Evolutionary conservation across 2,888 invertebrate species (phyloP).

Genomic region (Malthinus flaveolus): DNA sequence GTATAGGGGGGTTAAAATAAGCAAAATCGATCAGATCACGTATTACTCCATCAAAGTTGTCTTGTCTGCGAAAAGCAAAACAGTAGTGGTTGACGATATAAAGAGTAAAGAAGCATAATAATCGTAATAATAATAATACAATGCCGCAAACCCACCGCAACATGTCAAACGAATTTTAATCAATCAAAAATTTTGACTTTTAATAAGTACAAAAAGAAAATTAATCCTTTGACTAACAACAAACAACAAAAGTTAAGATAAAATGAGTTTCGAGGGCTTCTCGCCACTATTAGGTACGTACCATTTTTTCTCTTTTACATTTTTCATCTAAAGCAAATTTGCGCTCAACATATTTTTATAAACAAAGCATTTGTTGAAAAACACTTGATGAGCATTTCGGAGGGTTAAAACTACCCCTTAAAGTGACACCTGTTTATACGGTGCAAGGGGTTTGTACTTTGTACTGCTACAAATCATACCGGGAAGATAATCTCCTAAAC

Average conservation of each 20-base stretch:
- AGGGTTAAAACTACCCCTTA: constrained; percentile 12
- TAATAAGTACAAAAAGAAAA: constrained; percentile 33
- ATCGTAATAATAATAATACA: constrained; percentile 26
- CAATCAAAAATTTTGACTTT: constrained; percentile 43
- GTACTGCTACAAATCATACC: constrained; percentile 45
- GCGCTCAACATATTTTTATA: neutral
- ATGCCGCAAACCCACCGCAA: constrained; percentile 40
- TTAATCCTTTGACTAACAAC: constrained; percentile 1
- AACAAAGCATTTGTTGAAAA: constrained; percentile 1
- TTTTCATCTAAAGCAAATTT: neutral
- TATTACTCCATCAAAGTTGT: constrained; percentile 22
- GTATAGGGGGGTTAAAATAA: constrained; percentile 19
- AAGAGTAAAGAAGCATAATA: constrained; percentile 37
- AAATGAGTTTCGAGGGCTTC: too few relatives aligned
- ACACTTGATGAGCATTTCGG: constrained; percentile 6
- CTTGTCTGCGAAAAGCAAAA: constrained; percentile 29
- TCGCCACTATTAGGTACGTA: too few relatives aligned
- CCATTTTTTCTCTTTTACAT: too few relatives aligned
- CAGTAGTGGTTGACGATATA: constrained; percentile 36
- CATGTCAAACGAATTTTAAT: constrained; percentile 43
- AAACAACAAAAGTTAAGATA: neutral
- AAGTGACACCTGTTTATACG: constrained; percentile 39
- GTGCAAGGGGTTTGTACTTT: constrained; percentile 31
- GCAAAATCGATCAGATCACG: constrained; percentile 36
- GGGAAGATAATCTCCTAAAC: constrained; percentile 48